Evolutionary conservation across 2,888 invertebrate species (phyloP), one percentile per base, ranked within the genome.

Genomic region (Patella caerulea): DNA sequence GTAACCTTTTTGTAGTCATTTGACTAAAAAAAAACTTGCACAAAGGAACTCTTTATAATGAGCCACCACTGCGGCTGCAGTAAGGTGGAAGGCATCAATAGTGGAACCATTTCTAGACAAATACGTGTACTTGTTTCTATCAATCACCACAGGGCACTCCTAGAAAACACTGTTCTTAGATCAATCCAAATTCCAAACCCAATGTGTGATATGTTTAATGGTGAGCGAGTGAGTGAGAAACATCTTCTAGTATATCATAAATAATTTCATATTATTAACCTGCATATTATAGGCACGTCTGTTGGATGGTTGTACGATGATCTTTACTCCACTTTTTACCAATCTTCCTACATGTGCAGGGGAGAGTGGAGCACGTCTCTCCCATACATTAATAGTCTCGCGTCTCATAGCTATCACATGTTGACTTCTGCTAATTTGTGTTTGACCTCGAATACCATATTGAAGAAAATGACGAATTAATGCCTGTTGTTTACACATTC

Each of bases 271-370:
- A 71, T 34, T n/a, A 45, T 83, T 74, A 81, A 94, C 96, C 94
- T 98, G 97, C 94, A 98, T 98, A 1, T 99, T 98, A 92, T 98
- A 99, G 0, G 99, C 98, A 73, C 99, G 93, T 82, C 99, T 93
- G 92, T 99, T 99, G 78, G 98, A 98, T 0, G 99, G 99, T 90
- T 99, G 99, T 0, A 99, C 98, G 73, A 99, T 95, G 73, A 99
- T 98, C 82, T 90, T 92, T 92, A 96, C 96, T 71, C 98, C 95
- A 3, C 98, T 97, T 85, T 95, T 94, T 34, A 97, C 96, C 84
- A 99, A 93, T 83, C 96, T 95, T 86, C 95, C 95, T 11, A 99
- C 98, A 90, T 99, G 98, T 45, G 94, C 92, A 0, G 99, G 99
- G 0, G 97, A 95, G 83, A 99, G 95, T 0, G 99, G 98, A 0